phyloP scores from a whole-genome alignment of 2,888 invertebrate species.

The Luperina nickerlii region DNA sequence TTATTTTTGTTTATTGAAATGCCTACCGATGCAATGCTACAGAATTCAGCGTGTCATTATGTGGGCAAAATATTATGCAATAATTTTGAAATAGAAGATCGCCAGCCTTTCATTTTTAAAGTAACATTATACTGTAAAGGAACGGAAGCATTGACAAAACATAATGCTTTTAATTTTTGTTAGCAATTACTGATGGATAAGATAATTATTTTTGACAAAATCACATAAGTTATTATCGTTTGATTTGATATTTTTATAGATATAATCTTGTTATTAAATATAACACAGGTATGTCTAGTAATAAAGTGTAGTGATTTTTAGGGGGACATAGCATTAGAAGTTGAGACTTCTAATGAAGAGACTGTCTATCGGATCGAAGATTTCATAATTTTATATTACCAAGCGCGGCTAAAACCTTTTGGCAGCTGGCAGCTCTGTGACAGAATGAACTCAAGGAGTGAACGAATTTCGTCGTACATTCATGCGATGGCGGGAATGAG shows the following conservation, averaged over 20 bases:
- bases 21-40: not conserved
- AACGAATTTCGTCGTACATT: slow-evolving; percentile 27
- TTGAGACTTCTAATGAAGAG: not conserved
- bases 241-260: not conserved
- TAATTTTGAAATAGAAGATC: slow-evolving; percentile 19
- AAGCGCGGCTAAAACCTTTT: not conserved
- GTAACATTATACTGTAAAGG: too few species aligned
- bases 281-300: not conserved
- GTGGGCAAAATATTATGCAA: slow-evolving; percentile 35
- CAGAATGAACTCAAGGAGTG: not conserved
- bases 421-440: not conserved
- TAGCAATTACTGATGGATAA: not conserved
- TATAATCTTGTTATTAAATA: not conserved
- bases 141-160: not conserved
- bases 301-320: not conserved
- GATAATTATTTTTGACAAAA: not conserved
- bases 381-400: not conserved
- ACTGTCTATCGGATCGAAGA: not conserved
- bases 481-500: slow-evolving; percentile 64
- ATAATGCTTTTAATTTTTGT: too few species aligned
- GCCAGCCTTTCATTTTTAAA: slow-evolving; percentile 9
- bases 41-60: slow-evolving; percentile 7
- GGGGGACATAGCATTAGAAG: not conserved
- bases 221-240: too few species aligned
- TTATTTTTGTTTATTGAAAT: not conserved